Evolutionary conservation across 2,797 vertebrate genomes (phyloP).

Genomic region (Phataginus tricuspis): DNA sequence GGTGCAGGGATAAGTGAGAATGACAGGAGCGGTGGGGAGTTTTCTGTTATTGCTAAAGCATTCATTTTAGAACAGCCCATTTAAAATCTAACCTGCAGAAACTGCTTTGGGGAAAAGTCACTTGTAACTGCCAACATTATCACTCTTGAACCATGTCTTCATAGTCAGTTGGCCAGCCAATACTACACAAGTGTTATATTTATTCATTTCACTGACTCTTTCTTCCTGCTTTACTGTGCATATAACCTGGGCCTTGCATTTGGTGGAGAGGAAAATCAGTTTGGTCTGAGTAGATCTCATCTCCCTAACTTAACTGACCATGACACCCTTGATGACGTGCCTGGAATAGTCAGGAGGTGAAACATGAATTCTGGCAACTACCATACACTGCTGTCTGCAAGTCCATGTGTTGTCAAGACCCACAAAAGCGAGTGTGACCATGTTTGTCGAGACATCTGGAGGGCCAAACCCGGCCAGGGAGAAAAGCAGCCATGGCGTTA

Average conservation of each 20-base stretch:
- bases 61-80: conserved; percentile 3
- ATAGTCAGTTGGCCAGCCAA: neutral
- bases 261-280: neutral
- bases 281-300: neutral
- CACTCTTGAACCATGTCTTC: neutral
- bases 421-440: neutral
- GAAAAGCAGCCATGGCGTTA: neutral
- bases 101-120: neutral
- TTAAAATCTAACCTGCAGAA: conserved; percentile 45
- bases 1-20: neutral
- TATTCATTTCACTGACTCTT: neutral
- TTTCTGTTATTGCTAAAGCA: neutral
- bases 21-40: neutral
- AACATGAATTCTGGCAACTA: neutral
- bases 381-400: neutral
- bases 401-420: neutral
- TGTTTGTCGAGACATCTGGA: neutral
- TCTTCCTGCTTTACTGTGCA: neutral
- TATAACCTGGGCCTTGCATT: neutral
- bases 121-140: neutral
- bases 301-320: neutral
- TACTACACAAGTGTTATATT: neutral
- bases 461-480: neutral
- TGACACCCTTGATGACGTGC: neutral
- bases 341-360: conserved; percentile 26